Evolutionary conservation across 2,888 invertebrate genomes (phyloP), one percentile per base, ranked within the genome.

Genomic region (Seira musarum): DNA sequence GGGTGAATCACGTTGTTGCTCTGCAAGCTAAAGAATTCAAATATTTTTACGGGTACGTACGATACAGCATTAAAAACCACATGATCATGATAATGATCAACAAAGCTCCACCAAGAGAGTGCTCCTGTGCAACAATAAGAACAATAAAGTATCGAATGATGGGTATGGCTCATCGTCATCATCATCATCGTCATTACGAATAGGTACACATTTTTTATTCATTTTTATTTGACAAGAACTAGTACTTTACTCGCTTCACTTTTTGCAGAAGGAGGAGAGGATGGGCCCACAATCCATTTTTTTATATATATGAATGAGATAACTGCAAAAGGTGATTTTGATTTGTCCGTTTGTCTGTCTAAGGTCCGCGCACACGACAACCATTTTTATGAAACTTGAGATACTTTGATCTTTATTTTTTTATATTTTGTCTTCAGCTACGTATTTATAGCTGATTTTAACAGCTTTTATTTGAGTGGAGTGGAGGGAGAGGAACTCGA

Each of bases 1-100:
- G 69, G 64, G 76, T 76, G 76, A 76, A 76, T 76, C 76, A 76
- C 76, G 76, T 65, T 77, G 67, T 68, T 35, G 64, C 57, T 64
- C 61, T 40, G 13, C 40, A 40, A 13, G 40, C 40, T 40, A 6
- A 40, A 40, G 15, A 46, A 53, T 22, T 17, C 49, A 68, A 30
- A 21, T 1, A 46, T 35, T 15, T 2, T 67, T 8, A 40, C 49
- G 17, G 40, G 30, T 22, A 60, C 25, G 25, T 35, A 75, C n/a
- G n/a, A n/a, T n/a, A n/a, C n/a, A n/a, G 70, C 19, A 78, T 67
- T 65, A 64, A 53, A 67, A 77, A 70, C 78, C 67, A 78, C 78
- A 70, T 70, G 71, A 78, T 68, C 25, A 69, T 75, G 46, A 64
- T 17, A 19, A 57, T 19, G 10, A 22, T 40, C 40, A 71, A 19